phyloP scores from a whole-genome alignment of 2,797 vertebrate genomes.

The Takifugu rubripes region DNA sequence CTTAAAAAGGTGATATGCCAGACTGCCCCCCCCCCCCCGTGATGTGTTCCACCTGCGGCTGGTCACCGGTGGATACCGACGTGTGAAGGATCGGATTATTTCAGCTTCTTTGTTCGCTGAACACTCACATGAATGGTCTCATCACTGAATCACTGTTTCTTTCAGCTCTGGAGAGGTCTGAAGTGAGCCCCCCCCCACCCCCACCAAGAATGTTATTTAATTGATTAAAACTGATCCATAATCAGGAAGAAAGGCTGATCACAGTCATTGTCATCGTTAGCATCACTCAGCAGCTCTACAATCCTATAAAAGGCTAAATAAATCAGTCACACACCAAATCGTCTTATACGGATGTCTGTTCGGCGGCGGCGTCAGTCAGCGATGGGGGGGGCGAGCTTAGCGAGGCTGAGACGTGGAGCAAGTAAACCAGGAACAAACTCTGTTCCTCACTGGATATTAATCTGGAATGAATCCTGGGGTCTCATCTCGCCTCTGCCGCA shows the following conservation, averaged over 20 bases:
- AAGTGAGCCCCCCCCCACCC: constrained; percentile 25
- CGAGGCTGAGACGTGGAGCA: constrained; percentile 18
- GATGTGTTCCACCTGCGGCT: constrained; percentile 21
- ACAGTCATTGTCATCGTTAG: constrained; percentile 12
- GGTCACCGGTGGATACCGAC: constrained; percentile 23
- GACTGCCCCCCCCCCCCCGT: constrained; percentile 13
- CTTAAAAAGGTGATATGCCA: neutral
- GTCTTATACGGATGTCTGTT: constrained; percentile 1
- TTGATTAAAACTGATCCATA: constrained; percentile 26
- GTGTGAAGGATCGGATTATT: constrained; percentile 24
- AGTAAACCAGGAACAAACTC: constrained; percentile 20
- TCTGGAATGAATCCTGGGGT: constrained; percentile 34
- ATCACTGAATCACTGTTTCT: constrained; percentile 36
- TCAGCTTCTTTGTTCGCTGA: constrained; percentile 12
- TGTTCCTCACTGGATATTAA: constrained; percentile 34
- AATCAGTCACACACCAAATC: constrained; percentile 30
- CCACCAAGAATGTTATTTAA: constrained; percentile 26
- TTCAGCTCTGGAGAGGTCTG: constrained; percentile 24
- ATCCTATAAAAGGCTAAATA: constrained; percentile 25
- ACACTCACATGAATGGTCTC: constrained; percentile 30
- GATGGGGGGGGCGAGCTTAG: constrained; percentile 7
- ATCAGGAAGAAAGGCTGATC: constrained; percentile 25
- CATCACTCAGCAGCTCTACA: constrained; percentile 16
- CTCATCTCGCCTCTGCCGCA: constrained; percentile 30
- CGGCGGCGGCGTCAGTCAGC: neutral